A percentile compares a stretch with the other conserved stretches of the same genome.
Conservation (phyloP, 2,113 vertebrate genomes). For the Limnothrissa miodon region DNA sequence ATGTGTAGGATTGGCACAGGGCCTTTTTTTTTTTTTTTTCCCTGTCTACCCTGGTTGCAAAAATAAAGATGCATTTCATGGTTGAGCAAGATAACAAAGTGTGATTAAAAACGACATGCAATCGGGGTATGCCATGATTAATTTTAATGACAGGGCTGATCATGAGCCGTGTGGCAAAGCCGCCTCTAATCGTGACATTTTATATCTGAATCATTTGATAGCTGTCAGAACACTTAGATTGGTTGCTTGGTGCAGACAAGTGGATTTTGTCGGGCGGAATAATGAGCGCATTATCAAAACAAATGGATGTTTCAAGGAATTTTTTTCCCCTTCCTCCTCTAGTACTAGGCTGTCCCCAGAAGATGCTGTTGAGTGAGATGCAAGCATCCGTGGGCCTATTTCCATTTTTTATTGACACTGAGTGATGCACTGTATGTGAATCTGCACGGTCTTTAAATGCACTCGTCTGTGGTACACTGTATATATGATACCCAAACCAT, state of each 20-base stretch:
- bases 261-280: conserved; percentile 25
- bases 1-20: conserved; percentile 6
- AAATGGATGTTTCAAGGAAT: conserved; percentile 25
- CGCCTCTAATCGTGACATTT: conserved; percentile 41
- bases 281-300: conserved; percentile 32
- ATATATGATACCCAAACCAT: background rate
- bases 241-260: conserved; percentile 20
- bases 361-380: background rate
- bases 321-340: background rate
- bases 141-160: conserved; percentile 32
- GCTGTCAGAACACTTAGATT: conserved; percentile 32
- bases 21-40: background rate
- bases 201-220: conserved; percentile 33
- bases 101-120: conserved; percentile 46
- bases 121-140: conserved; percentile 34
- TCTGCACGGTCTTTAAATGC: background rate
- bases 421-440: background rate
- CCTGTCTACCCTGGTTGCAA: background rate
- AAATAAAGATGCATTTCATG: conserved; percentile 18
- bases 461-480: background rate
- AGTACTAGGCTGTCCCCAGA: background rate
- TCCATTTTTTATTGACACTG: background rate
- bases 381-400: background rate
- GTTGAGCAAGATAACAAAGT: conserved; percentile 31
- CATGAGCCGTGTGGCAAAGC: background rate